phyloP scores from a whole-genome alignment of 23 tunicate genomes.

The Corella eumyota region DNA sequence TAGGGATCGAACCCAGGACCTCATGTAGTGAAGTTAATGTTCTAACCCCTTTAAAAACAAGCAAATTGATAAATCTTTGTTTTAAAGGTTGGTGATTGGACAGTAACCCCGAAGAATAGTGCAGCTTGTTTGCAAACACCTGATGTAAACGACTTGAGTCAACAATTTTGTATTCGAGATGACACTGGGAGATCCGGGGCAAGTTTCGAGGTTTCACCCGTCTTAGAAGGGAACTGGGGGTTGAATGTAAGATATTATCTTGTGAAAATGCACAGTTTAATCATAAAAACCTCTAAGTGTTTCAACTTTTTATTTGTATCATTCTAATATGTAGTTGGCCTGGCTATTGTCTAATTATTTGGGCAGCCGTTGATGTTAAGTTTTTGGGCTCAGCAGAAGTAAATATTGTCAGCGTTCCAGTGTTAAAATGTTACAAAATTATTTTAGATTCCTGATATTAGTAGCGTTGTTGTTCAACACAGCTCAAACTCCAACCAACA shows the following conservation, averaged over 20 bases:
- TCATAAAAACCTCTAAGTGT: too few species aligned
- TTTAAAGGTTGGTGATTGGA: constrained; percentile 15
- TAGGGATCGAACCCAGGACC: too few species aligned
- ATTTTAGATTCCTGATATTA: constrained; percentile 13
- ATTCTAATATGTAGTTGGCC: too few species aligned
- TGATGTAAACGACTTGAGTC: background rate
- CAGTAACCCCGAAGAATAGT: constrained; percentile 1
- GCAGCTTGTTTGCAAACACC: background rate
- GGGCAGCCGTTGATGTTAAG: background rate
- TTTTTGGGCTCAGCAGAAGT: too few species aligned
- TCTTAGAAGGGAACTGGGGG: constrained; percentile 28
- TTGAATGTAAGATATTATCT: constrained; percentile 31
- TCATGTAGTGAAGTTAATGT: too few species aligned
- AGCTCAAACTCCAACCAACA: background rate
- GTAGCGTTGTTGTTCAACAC: constrained; percentile 4
- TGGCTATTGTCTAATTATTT: background rate
- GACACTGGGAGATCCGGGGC: constrained; percentile 7
- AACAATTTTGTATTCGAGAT: constrained; percentile 25
- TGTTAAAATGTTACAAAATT: too few species aligned
- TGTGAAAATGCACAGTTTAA: too few species aligned
- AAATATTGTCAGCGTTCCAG: too few species aligned
- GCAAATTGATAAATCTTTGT: too few species aligned
- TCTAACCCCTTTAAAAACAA: too few species aligned
- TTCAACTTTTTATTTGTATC: too few species aligned
- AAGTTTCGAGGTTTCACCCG: constrained; percentile 6